Evolutionary conservation across 1,140 invertebrate species (phyloP), one percentile per base, ranked within the genome.

Genomic region (Neodiprion virginianus): DNA sequence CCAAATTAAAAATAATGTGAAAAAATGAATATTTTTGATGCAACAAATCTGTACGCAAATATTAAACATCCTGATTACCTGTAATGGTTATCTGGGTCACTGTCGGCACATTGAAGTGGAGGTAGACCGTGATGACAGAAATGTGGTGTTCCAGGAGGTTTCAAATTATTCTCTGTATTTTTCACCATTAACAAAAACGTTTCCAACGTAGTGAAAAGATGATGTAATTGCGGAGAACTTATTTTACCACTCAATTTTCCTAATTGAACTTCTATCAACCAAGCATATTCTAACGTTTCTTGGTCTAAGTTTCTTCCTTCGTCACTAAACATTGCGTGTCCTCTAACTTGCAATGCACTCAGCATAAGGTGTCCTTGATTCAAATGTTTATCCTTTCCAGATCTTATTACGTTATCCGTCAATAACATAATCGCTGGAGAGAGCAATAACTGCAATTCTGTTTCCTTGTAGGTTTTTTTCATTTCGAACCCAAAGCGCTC

Each of bases 291-390:
- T 8, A 99, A 85, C 0, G 97, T 99, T 83, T 99, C 98, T 85
- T 97, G 94, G 82, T 98, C 96, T 23, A 98, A 88, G 48, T 92
- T 92, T 69, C 98, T 88, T 66, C 96, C 97, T 74, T 96, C 93
- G 79, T 96, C 95, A 76, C 97, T 99, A 85, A 99, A 99, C 94
- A 99, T 97, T 2, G 97, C 98, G 88, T 99, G 97, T 1, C 98
- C 98, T 78, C 97, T 90, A 65, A 97, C 91, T 89, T 98, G 96
- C 48, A 98, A 90, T 0, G 96, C 96, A 21, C 96, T 97, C 1
- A 98, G 89, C 89, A 96, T 93, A 71, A 98, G 87, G 86, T 97
- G 96, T 14, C 97, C 97, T 86, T 97, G 95, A 82, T 93, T 93
- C 28, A 98, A 89, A 87, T 97, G 96, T 78, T 91, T 89, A 69